Percentiles rank a stretch among this genome's conserved stretches.
Conservation (phyloP, 2,888 invertebrate genomes). For the Bibio marci region DNA sequence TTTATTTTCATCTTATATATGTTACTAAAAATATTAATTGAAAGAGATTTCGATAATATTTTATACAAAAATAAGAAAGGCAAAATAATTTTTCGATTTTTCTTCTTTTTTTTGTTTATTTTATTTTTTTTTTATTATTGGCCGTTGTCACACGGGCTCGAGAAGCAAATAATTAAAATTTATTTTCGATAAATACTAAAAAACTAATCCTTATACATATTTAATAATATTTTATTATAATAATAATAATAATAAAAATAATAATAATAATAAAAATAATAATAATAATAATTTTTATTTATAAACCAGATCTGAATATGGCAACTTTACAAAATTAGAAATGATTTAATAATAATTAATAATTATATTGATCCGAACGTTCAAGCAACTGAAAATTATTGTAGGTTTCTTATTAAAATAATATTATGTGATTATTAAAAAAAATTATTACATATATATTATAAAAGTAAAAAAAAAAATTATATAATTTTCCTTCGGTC, state of each 20-base stretch:
- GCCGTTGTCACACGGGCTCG: not conserved
- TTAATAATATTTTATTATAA: no score
- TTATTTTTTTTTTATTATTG: not conserved
- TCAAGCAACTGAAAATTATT: constrained; percentile 23
- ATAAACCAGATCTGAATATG: no score
- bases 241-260: no score
- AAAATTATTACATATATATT: no score
- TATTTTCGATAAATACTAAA: constrained; percentile 1
- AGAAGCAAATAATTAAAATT: not conserved
- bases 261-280: no score
- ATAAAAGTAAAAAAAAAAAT: no score
- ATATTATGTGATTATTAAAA: no score
- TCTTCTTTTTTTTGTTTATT: not conserved
- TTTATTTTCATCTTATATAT: not conserved
- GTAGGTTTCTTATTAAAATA: no score
- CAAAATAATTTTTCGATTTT: not conserved
- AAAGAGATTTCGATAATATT: not conserved
- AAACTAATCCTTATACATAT: not conserved
- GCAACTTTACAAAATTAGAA: not conserved
- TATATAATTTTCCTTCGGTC: no score
- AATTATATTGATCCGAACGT: constrained; percentile 19
- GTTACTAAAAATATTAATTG: not conserved
- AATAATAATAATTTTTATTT: no score
- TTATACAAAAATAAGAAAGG: not conserved
- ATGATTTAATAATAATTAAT: constrained; percentile 13